Percentiles rank a stretch among this genome's conserved stretches.
Evolutionary conservation across 1,140 invertebrate genomes (phyloP).

Genomic region (Probaryconus sp.): DNA sequence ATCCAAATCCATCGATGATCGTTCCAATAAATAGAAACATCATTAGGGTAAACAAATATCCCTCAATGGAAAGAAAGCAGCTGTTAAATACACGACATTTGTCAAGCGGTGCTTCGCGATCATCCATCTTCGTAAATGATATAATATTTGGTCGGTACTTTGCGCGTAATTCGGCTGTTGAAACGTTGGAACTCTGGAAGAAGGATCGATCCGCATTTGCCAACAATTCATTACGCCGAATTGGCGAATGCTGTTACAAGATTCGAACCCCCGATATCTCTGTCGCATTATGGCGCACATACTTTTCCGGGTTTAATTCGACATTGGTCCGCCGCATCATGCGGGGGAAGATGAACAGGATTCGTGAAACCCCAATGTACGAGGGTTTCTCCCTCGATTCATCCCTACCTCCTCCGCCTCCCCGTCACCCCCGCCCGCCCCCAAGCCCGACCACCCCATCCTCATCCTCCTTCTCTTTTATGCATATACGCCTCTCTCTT

Average conservation of each 20-base stretch:
- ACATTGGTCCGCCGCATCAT: conserved; percentile 61
- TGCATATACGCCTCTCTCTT: conserved; percentile 1
- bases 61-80: not conserved
- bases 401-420: not conserved
- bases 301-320: conserved; percentile 73
- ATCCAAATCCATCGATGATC: no score
- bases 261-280: conserved; percentile 45
- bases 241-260: conserved; percentile 57
- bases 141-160: conserved; percentile 14
- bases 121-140: conserved; percentile 10
- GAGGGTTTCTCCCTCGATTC: conserved; percentile 63
- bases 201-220: conserved; percentile 43
- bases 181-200: conserved; percentile 12
- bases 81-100: conserved; percentile 5
- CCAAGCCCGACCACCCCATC: conserved; percentile 1
- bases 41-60: no score
- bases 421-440: conserved; percentile 2
- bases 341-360: conserved; percentile 62
- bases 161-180: conserved; percentile 29
- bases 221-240: conserved; percentile 53
- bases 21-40: no score
- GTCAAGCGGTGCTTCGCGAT: not conserved
- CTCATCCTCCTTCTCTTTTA: conserved; percentile 29
- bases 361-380: conserved; percentile 70
- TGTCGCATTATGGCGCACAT: conserved; percentile 60